A percentile compares a stretch with the other conserved stretches of the same genome.
Evolutionary conservation across 2,888 invertebrate genomes (phyloP).

Genomic region (Papilio elwesi): DNA sequence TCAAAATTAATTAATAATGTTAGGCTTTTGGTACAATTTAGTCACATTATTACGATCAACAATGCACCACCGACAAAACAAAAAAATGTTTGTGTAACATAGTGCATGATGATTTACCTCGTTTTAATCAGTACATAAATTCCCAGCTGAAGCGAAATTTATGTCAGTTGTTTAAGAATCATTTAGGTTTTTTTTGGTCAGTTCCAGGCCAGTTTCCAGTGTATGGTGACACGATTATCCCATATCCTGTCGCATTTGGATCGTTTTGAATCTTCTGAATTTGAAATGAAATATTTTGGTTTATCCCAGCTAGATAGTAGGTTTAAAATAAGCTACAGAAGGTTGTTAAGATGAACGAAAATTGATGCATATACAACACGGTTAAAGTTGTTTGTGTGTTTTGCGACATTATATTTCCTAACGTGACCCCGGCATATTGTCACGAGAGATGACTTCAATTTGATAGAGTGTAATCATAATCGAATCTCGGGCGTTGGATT

Average conservation of each 20-base stretch:
- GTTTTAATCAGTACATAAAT: too few relatives aligned
- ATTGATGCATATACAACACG: not conserved
- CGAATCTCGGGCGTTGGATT: conserved; percentile 71
- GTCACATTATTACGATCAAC: conserved; percentile 4
- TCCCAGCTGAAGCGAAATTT: not conserved
- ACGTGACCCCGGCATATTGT: conserved; percentile 33
- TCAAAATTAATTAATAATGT: conserved; percentile 14
- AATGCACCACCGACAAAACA: not conserved
- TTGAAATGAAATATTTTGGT: too few relatives aligned
- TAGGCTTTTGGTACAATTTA: not conserved
- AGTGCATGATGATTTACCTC: too few relatives aligned
- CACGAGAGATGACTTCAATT: conserved; percentile 40
- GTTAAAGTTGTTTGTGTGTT: not conserved
- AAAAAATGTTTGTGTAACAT: too few relatives aligned
- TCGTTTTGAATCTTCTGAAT: too few relatives aligned
- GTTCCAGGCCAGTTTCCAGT: not conserved
- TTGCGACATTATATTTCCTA: conserved; percentile 16
- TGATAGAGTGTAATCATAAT: conserved; percentile 66
- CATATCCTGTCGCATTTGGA: not conserved
- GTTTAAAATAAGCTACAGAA: not conserved
- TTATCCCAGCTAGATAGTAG: too few relatives aligned
- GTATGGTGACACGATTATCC: not conserved
- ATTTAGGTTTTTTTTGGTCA: not conserved
- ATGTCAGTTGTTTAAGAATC: not conserved
- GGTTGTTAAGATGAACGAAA: not conserved